phyloP scores from a whole-genome alignment of 2,888 invertebrate genomes.

The Papilio elwesi region DNA sequence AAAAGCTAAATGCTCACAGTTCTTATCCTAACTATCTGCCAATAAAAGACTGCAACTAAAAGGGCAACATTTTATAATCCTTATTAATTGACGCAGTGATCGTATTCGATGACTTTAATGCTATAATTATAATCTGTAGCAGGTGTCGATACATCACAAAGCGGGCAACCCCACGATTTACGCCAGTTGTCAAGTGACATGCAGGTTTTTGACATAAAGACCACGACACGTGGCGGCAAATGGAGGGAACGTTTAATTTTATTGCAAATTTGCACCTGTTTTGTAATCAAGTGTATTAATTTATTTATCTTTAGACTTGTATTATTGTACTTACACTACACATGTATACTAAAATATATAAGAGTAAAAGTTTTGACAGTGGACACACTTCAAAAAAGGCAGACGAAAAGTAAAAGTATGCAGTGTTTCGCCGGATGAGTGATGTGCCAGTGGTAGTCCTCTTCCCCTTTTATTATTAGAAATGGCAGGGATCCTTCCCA shows the following conservation, averaged over 20 bases:
- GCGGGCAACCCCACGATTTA: constrained; percentile 30
- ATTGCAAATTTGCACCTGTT: background rate
- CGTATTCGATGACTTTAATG: constrained; percentile 38
- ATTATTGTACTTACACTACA: too few relatives aligned
- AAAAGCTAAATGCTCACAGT: background rate
- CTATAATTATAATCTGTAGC: constrained; percentile 45
- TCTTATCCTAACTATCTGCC: constrained; percentile 6
- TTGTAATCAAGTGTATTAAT: background rate
- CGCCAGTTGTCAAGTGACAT: constrained; percentile 31
- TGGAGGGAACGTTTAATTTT: constrained; percentile 20
- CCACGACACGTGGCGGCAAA: constrained; percentile 43
- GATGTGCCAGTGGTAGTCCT: too few relatives aligned
- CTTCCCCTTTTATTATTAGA: too few relatives aligned
- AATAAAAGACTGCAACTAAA: constrained; percentile 26
- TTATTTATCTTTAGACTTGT: background rate
- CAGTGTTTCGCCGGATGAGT: too few relatives aligned
- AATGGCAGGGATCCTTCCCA: too few relatives aligned
- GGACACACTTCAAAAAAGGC: too few relatives aligned
- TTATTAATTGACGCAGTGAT: constrained; percentile 45
- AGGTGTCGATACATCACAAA: constrained; percentile 46
- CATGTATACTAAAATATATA: background rate
- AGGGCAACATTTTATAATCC: constrained; percentile 53
- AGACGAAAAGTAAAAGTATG: too few relatives aligned
- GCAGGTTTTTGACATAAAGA: constrained; percentile 36
- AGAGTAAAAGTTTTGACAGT: background rate